Base-by-base conservation (phyloP, 2,113 vertebrate genomes). In the Chloropsis cyanopogon region DNA sequence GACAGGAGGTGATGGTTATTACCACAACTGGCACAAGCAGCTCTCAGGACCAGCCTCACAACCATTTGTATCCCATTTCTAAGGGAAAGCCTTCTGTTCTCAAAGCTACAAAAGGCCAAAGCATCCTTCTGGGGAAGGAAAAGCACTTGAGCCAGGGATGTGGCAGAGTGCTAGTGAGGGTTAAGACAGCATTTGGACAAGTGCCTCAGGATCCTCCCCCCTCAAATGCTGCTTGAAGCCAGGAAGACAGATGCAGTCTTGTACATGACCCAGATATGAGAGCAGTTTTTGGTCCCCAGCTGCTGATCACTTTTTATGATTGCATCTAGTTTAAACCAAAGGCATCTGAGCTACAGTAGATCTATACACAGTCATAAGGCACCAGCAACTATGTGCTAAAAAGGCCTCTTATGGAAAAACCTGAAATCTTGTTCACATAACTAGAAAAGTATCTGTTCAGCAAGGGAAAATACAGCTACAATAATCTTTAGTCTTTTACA, bases 321-420 rank as follows among this genome's bases (percentile, higher is more conserved):
- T 82, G 50, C 59, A 73, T 85, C 37, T 83, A 64, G 41, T 83
- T 92, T 86, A 88, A 91, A 82, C 28, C 50, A 35, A 91, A 85
- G 68, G 44, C 3, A 37, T 44, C 41, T 56, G 64, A 81, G 83
- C 76, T 75, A 83, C 63, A 94, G 82, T 31, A 94, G 86, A 78
- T 91, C 28, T 72, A 63, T 65, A 90, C 78, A 65, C 31, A 72
- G 71, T 93, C 57, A 56, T 95, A 97, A 97, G 97, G 97, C 96
- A 97, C 94, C 59, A 70, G 41, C 8, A 2, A 83, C 76, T 88
- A 86, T 56, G 60, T 76, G 68, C 49, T 90, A 75, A 69, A 84
- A 96, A 95, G 95, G 93, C 94, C 82, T 95, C 90, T 92, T 64
- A 44, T 3, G 53, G 56, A 83, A 83, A 90, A 92, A 70, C 53